These are phyloP conservation scores for Centropristis striata DNA, from an alignment of 2,113 vertebrate species.

Conservation along the genomic window DNA sequence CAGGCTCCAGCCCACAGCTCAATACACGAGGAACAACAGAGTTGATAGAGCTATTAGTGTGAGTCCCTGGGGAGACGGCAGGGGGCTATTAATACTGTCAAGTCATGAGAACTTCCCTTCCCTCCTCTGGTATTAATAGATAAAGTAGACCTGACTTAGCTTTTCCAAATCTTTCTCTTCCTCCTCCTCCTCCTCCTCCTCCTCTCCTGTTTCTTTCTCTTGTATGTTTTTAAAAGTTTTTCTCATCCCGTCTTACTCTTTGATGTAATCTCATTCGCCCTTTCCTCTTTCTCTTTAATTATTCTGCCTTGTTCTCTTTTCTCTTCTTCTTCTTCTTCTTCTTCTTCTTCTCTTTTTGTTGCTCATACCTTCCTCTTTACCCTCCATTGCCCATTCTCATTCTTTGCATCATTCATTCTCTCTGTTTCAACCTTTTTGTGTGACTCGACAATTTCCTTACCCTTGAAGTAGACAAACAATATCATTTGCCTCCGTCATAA, in stretches of 20 bases:
- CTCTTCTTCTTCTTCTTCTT: too few relatives aligned
- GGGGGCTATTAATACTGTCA: slow-evolving; percentile 60
- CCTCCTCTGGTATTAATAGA: slow-evolving; percentile 56
- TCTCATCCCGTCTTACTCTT: background rate
- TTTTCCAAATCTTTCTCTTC: slow-evolving; percentile 26
- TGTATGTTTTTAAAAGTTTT: background rate
- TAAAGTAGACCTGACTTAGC: slow-evolving; percentile 38
- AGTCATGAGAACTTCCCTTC: slow-evolving; percentile 76
- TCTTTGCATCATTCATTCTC: too few relatives aligned
- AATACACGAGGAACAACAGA: slow-evolving; percentile 17
- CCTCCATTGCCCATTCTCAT: background rate
- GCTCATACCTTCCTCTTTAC: background rate
- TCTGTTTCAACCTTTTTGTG: too few relatives aligned
- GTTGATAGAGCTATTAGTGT: slow-evolving; percentile 51
- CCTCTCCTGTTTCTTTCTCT: slow-evolving; percentile 18
- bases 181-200: background rate
- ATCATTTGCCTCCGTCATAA: background rate
- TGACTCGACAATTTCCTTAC: too few relatives aligned
- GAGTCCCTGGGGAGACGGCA: slow-evolving; percentile 39
- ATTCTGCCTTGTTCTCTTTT: background rate
- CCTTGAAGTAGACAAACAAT: too few relatives aligned
- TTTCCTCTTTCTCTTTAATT: background rate
- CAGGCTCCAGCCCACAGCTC: background rate
- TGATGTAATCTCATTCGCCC: too few relatives aligned
- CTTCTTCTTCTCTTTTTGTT: background rate